Evolutionary conservation across 2,113 vertebrate species (phyloP).

Genomic region (Penelope pileata): DNA sequence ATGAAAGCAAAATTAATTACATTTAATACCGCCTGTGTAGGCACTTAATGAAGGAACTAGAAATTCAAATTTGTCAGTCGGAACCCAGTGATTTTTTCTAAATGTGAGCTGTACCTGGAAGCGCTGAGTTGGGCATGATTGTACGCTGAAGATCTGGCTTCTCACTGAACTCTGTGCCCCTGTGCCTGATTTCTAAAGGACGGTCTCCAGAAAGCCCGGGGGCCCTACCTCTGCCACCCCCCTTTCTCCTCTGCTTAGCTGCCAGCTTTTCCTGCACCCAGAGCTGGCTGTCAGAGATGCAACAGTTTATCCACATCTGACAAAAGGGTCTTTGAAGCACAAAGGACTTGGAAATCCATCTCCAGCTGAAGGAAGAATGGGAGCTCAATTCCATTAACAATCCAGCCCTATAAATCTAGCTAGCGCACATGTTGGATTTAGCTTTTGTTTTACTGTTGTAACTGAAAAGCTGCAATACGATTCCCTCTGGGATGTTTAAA

Average conservation of each 20-base stretch:
- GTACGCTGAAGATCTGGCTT: neutral
- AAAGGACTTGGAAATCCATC: neutral
- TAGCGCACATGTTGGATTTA: neutral
- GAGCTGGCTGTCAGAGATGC: neutral
- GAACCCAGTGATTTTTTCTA: neutral
- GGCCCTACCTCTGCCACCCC: neutral
- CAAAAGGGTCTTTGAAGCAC: neutral
- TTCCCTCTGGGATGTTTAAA: constrained; percentile 21
- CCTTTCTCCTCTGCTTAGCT: neutral
- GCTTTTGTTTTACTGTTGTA: constrained; percentile 45
- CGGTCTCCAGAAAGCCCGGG: neutral
- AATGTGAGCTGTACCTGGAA: neutral
- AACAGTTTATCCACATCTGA: neutral
- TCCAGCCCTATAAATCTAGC: constrained; percentile 4
- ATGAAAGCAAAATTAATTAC: constrained; percentile 59
- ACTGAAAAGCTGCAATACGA: constrained; percentile 19
- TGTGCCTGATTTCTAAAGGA: neutral
- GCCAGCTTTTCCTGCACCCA: neutral
- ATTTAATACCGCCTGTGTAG: constrained; percentile 31
- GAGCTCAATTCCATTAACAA: constrained; percentile 18
- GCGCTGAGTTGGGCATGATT: neutral
- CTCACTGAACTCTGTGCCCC: neutral
- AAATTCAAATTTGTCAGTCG: constrained; percentile 45
- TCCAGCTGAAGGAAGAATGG: neutral
- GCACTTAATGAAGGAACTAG: constrained; percentile 53